Evolutionary conservation across 2,888 invertebrate genomes (phyloP).

Genomic region (Caenorhabditis sulstoni): DNA sequence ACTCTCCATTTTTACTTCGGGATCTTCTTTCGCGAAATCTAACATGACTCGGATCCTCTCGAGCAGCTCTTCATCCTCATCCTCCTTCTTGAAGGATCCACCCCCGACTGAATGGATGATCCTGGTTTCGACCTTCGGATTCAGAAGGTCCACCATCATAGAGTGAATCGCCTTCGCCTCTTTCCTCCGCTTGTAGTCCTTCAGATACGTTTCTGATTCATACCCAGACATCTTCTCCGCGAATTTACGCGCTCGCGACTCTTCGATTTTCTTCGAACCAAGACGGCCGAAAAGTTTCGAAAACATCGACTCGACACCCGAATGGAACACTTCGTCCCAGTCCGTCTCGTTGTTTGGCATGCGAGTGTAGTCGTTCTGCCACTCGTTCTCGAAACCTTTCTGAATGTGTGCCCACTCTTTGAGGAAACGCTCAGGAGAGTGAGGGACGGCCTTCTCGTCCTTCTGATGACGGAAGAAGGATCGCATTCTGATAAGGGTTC

Average conservation of each 20-base stretch:
- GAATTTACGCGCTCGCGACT: not conserved
- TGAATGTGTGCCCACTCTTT: conserved; percentile 6
- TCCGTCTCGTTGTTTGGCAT: not conserved
- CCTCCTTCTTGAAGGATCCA: not conserved
- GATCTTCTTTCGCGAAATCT: not conserved
- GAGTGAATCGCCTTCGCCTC: conserved; percentile 28
- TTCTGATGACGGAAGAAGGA: no score
- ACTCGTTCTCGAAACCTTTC: not conserved
- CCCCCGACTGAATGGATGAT: conserved; percentile 8
- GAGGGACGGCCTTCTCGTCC: no score
- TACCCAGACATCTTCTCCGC: no score
- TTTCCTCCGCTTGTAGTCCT: conserved; percentile 27
- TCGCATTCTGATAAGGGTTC: not conserved
- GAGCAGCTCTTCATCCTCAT: conserved; percentile 1
- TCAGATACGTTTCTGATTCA: not conserved
- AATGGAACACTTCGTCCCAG: no score
- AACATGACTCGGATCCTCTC: conserved; percentile 3
- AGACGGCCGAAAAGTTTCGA: no score
- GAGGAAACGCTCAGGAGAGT: no score
- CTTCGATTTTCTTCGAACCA: not conserved
- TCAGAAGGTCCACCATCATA: conserved; percentile 14
- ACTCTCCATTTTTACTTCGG: no score
- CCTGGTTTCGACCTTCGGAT: conserved; percentile 2
- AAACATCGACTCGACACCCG: no score
- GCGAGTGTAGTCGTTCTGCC: not conserved